Evolutionary conservation across 1,140 invertebrate genomes (phyloP).

Genomic region (Apis florea): DNA sequence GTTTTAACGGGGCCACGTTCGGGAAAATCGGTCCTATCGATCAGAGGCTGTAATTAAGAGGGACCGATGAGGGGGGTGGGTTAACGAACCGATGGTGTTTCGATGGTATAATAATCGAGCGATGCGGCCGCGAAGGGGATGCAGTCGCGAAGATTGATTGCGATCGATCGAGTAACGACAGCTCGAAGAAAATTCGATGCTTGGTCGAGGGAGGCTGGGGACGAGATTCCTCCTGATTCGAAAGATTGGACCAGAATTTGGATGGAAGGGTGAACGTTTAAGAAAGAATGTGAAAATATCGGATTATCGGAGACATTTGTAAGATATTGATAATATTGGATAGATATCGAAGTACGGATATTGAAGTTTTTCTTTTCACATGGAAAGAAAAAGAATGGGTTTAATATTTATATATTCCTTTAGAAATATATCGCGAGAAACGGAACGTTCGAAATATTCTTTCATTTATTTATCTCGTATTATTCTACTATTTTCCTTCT

Average conservation of each 20-base stretch:
- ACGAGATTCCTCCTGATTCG: background rate
- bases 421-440: too few relatives aligned
- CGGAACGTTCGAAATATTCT: too few relatives aligned
- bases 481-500: too few relatives aligned
- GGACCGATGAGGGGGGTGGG: constrained; percentile 9
- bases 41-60: constrained; percentile 60
- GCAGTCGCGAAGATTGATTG: constrained; percentile 59
- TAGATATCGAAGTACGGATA: too few relatives aligned
- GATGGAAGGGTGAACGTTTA: background rate
- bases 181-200: background rate
- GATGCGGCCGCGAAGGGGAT: constrained; percentile 43
- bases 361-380: too few relatives aligned
- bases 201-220: background rate
- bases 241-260: background rate
- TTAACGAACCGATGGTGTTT: constrained; percentile 62
- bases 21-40: constrained; percentile 62
- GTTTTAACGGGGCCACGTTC: constrained; percentile 49
- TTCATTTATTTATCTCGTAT: too few relatives aligned
- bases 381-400: too few relatives aligned
- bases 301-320: background rate
- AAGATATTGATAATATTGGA: background rate
- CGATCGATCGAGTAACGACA: constrained; percentile 24
- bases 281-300: background rate
- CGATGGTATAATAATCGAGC: constrained; percentile 64
- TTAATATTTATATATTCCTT: too few relatives aligned